Conservation (phyloP, 2,888 invertebrate genomes). For the Seira ritae region DNA sequence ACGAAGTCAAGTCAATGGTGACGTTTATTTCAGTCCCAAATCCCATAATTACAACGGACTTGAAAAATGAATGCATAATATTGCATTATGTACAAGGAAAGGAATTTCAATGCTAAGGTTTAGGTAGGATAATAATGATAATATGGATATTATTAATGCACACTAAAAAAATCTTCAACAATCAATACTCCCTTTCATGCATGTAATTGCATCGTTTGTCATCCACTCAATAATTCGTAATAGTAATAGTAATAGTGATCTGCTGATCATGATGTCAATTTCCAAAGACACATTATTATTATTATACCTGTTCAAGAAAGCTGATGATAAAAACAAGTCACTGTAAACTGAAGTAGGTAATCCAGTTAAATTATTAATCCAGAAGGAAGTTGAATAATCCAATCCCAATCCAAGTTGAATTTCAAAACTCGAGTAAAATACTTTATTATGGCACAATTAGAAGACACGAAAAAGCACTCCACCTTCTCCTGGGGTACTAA, state of each 20-base stretch:
- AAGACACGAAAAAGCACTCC: neutral
- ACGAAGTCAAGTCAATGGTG: no score
- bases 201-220: slow-evolving; percentile 5
- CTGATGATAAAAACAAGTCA: neutral
- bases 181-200: slow-evolving; percentile 9
- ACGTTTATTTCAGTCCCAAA: no score
- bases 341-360: neutral
- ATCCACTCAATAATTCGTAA: neutral
- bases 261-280: neutral
- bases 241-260: no score
- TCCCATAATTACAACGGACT: no score
- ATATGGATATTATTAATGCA: no score
- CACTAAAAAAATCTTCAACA: no score
- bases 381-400: neutral
- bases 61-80: no score
- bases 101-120: slow-evolving; percentile 9
- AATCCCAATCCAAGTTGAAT: neutral
- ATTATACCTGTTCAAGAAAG: neutral
- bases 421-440: neutral
- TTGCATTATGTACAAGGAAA: neutral
- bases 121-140: no score
- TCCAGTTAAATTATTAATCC: neutral
- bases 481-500: no score
- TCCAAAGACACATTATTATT: neutral
- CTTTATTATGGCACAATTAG: neutral